These are phyloP conservation scores for Cyclopterus lumpus DNA, from an alignment of 2,797 vertebrate genomes.

Conservation along the genomic window DNA sequence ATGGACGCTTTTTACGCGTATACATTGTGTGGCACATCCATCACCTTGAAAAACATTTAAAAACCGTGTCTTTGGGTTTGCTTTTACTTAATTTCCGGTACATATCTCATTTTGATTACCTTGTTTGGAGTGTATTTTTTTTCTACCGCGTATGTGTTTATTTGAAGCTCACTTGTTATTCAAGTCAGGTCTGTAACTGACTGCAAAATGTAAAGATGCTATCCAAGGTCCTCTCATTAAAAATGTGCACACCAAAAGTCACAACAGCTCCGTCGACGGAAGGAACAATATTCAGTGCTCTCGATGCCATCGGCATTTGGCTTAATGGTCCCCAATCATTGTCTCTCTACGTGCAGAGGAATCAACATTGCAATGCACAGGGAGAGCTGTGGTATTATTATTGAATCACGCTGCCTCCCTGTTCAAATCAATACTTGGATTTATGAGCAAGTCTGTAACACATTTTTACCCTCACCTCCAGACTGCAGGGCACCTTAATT, in stretches of 20 bases:
- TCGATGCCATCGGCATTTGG: slow-evolving; percentile 27
- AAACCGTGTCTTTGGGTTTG: not conserved
- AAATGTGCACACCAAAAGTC: slow-evolving; percentile 10
- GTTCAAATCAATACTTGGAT: slow-evolving; percentile 78
- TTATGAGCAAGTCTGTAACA: slow-evolving; percentile 68
- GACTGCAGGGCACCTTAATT: slow-evolving; percentile 77
- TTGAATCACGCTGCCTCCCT: slow-evolving; percentile 59
- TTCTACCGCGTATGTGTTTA: not conserved
- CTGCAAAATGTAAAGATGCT: not conserved
- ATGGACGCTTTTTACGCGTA: not conserved
- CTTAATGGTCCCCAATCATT: slow-evolving; percentile 46
- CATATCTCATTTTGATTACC: slow-evolving; percentile 1
- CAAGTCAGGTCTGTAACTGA: slow-evolving; percentile 2
- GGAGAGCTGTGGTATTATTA: slow-evolving; percentile 57
- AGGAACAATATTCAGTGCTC: slow-evolving; percentile 17
- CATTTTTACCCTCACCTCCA: slow-evolving; percentile 65
- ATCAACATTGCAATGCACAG: slow-evolving; percentile 47
- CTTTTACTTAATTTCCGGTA: not conserved
- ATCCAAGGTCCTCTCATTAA: slow-evolving; percentile 28
- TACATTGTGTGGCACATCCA: not conserved
- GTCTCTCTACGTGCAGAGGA: slow-evolving; percentile 37
- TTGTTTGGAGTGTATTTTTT: not conserved
- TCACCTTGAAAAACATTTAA: not conserved
- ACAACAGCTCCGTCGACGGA: slow-evolving; percentile 9
- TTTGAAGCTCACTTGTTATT: not conserved